Conservation (phyloP, 2,113 vertebrate genomes). For the Martes martes region DNA sequence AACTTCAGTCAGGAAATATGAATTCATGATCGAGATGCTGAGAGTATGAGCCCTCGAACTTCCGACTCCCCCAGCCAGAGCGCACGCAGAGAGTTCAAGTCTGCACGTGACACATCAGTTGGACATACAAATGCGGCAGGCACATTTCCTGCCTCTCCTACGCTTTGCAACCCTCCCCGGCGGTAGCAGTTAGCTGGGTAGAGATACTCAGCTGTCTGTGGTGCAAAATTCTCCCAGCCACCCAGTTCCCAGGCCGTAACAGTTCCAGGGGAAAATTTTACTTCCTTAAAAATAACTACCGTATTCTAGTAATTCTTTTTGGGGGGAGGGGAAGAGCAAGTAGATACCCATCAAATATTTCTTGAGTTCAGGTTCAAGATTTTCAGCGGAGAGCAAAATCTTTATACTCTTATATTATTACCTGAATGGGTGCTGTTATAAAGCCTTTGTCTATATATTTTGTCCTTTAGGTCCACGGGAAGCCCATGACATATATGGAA, state of each 20-base stretch:
- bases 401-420: background rate
- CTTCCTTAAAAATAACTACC: background rate
- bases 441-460: background rate
- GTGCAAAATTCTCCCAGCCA: background rate
- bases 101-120: background rate
- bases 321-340: rapidly evolving
- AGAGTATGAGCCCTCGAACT: background rate
- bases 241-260: background rate
- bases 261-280: background rate
- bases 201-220: background rate
- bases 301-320: background rate
- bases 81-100: background rate
- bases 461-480: background rate
- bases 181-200: background rate
- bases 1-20: background rate
- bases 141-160: background rate
- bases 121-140: background rate
- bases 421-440: background rate
- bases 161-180: background rate
- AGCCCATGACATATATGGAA: background rate
- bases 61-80: background rate
- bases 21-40: background rate
- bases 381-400: background rate
- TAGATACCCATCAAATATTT: background rate
- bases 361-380: background rate